These are phyloP conservation scores for Heliopora coerulea DNA, from an alignment of 92 coral and sea anemone genomes.

Conservation along the genomic window DNA sequence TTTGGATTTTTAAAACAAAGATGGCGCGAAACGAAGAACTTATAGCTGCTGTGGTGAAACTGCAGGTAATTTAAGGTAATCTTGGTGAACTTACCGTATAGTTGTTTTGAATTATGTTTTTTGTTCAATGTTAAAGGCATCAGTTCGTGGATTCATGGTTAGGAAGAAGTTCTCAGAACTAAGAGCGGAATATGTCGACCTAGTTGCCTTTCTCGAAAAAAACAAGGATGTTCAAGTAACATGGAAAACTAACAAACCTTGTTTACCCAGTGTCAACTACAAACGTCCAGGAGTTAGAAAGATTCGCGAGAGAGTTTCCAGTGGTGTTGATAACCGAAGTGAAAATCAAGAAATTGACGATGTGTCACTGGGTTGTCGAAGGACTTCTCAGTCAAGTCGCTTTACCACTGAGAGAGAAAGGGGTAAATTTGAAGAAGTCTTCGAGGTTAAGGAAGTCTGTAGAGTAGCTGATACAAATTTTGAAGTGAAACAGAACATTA, in stretches of 20 bases:
- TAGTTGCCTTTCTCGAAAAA: slow-evolving; percentile 58
- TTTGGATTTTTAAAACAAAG: not conserved
- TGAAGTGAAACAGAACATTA: not conserved
- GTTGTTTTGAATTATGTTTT: not conserved
- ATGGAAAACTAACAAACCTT: slow-evolving; percentile 18
- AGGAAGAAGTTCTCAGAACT: slow-evolving; percentile 63
- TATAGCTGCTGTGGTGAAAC: not conserved
- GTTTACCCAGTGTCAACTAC: slow-evolving; percentile 3
- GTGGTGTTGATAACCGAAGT: not conserved
- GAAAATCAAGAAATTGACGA: not conserved
- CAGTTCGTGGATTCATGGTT: slow-evolving; percentile 64
- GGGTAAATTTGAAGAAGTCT: not conserved
- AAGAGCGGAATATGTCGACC: slow-evolving; percentile 59
- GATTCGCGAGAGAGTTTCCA: not conserved
- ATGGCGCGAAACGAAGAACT: not conserved
- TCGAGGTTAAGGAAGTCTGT: not conserved
- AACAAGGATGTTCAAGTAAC: slow-evolving; percentile 7
- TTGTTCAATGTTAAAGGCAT: slow-evolving; percentile 52
- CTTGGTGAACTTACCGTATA: not conserved
- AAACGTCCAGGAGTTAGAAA: not conserved
- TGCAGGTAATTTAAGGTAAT: not conserved
- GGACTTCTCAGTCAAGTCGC: no score
- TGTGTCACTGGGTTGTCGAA: no score
- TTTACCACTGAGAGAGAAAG: not conserved
- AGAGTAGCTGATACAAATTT: not conserved